Evolutionary conservation across 2,797 vertebrate genomes (phyloP).

Genomic region (Paedocypris micromegethes): DNA sequence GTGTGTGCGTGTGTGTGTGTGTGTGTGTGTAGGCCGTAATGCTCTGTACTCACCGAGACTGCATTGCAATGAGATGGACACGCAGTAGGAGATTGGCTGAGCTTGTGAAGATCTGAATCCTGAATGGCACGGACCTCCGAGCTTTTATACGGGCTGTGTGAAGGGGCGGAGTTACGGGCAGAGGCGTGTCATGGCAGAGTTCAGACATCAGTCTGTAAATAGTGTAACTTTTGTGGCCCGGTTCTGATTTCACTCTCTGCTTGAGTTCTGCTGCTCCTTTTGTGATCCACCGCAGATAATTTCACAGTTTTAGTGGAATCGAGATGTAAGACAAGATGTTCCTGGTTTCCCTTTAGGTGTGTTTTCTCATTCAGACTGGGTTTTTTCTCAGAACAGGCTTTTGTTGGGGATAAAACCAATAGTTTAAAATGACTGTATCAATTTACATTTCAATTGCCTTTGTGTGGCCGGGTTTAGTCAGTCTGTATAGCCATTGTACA

Average conservation of each 20-base stretch:
- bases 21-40: not conserved
- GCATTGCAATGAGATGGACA: conserved; percentile 40
- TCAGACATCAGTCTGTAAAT: conserved; percentile 43
- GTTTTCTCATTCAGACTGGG: no score
- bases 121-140: conserved; percentile 29
- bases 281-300: not conserved
- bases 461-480: no score
- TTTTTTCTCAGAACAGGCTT: no score
- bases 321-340: not conserved
- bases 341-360: no score
- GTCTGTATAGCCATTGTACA: no score
- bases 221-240: conserved; percentile 9
- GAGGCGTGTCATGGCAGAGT: conserved; percentile 48
- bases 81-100: conserved; percentile 26
- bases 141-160: conserved; percentile 51
- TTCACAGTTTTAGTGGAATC: not conserved
- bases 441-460: no score
- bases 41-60: conserved; percentile 47
- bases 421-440: no score
- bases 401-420: no score
- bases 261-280: not conserved
- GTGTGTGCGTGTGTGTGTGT: not conserved
- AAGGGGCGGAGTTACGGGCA: conserved; percentile 39
- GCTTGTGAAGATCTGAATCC: conserved; percentile 47
- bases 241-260: conserved; percentile 10